phyloP scores from a whole-genome alignment of 2,113 vertebrate species.

The Tylochromis polylepis region DNA sequence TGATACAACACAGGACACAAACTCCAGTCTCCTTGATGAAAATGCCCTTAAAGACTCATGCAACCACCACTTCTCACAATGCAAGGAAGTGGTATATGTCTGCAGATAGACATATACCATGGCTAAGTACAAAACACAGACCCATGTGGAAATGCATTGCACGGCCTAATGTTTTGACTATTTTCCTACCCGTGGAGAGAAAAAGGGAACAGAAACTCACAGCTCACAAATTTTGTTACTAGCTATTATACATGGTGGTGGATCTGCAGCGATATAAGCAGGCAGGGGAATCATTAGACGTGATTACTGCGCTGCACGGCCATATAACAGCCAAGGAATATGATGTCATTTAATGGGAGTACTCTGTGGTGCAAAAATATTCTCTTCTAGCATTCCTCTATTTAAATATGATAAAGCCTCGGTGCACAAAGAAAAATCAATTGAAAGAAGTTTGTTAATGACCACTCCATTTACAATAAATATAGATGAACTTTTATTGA shows the following conservation, averaged over 20 bases:
- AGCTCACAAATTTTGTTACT: slow-evolving; percentile 1
- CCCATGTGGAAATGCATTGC: background rate
- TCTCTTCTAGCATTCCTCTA: background rate
- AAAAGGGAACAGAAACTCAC: background rate
- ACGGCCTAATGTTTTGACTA: background rate
- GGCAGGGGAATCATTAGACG: slow-evolving; percentile 36
- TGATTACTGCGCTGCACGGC: slow-evolving; percentile 20
- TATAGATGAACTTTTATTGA: background rate
- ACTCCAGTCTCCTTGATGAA: background rate
- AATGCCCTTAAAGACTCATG: background rate
- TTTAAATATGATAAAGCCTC: background rate
- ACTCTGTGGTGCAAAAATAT: slow-evolving; percentile 4
- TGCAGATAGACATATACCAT: background rate
- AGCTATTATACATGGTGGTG: slow-evolving; percentile 17
- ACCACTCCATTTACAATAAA: background rate
- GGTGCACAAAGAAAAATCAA: background rate
- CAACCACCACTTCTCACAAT: background rate
- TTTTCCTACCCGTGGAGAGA: background rate
- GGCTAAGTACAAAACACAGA: background rate
- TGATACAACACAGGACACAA: background rate
- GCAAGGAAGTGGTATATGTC: background rate
- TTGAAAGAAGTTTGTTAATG: background rate
- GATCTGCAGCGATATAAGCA: slow-evolving; percentile 19
- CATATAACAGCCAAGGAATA: slow-evolving; percentile 40
- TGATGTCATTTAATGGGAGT: slow-evolving; percentile 33